phyloP scores from a whole-genome alignment of 2,113 vertebrate genomes.

The Tetraodon nigroviridis region DNA sequence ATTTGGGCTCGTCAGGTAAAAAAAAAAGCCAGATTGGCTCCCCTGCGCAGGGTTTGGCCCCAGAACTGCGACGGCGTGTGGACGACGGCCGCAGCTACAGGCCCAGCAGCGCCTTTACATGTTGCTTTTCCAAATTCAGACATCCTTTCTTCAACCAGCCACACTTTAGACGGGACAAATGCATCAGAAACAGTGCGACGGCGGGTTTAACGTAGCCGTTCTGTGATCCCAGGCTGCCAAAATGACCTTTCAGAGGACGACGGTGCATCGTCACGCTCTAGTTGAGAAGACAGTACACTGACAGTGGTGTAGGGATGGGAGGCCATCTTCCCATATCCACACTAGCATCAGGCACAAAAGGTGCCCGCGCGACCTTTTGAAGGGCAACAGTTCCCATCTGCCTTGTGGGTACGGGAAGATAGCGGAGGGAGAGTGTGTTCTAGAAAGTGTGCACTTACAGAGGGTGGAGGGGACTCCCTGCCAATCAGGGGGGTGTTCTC shows the following conservation, averaged over 20 bases:
- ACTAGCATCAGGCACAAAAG: slow-evolving; percentile 10
- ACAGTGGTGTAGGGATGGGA: slow-evolving; percentile 48
- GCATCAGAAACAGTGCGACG: slow-evolving; percentile 71
- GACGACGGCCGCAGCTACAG: slow-evolving; percentile 28
- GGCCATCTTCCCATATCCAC: slow-evolving; percentile 65
- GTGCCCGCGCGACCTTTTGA: not conserved
- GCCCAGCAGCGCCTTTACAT: slow-evolving; percentile 21
- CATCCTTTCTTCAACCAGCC: slow-evolving; percentile 40
- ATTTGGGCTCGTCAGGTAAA: slow-evolving; percentile 38
- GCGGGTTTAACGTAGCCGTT: slow-evolving; percentile 24
- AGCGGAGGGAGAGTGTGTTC: slow-evolving; percentile 58
- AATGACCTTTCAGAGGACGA: slow-evolving; percentile 65
- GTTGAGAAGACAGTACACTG: slow-evolving; percentile 52
- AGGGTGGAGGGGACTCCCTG: slow-evolving; percentile 95
- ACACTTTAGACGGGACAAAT: slow-evolving; percentile 21
- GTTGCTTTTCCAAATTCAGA: not conserved
- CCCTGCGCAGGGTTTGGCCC: slow-evolving; percentile 11
- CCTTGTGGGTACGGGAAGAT: slow-evolving; percentile 65
- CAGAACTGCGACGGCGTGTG: slow-evolving; percentile 10
- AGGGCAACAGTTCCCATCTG: slow-evolving; percentile 14
- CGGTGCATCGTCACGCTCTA: slow-evolving; percentile 45
- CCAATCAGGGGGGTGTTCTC: slow-evolving; percentile 98
- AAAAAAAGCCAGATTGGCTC: not conserved
- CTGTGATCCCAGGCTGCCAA: slow-evolving; percentile 68
- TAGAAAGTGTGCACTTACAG: slow-evolving; percentile 86